Conservation (phyloP, 1,140 invertebrate species). For the Chlorops oryzae region DNA sequence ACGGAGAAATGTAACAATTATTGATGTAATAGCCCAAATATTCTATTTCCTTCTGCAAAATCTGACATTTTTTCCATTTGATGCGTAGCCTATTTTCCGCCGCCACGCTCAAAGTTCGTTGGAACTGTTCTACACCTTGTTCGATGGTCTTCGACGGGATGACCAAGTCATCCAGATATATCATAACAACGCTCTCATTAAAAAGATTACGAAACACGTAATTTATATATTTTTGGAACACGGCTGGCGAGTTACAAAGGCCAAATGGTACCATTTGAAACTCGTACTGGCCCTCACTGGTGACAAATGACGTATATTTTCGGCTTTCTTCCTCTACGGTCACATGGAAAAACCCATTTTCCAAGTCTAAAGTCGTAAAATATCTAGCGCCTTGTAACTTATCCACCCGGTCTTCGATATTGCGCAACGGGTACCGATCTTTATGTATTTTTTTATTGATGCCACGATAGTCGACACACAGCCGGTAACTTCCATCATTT, state of each 20-base stretch:
- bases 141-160: too few relatives aligned
- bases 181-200: constrained; percentile 7
- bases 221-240: constrained; percentile 26
- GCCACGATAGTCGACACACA: neutral
- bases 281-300: constrained; percentile 40
- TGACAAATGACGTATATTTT: constrained; percentile 48
- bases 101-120: too few relatives aligned
- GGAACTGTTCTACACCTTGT: too few relatives aligned
- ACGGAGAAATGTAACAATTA: constrained; percentile 20
- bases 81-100: too few relatives aligned
- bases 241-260: constrained; percentile 27
- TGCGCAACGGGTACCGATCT: constrained; percentile 18
- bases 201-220: constrained; percentile 15
- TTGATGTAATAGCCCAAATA: too few relatives aligned
- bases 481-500: too few relatives aligned
- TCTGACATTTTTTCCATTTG: too few relatives aligned
- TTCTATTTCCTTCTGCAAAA: too few relatives aligned
- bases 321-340: constrained; percentile 32
- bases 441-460: constrained; percentile 11
- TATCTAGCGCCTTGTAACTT: constrained; percentile 29
- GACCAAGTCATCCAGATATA: constrained; percentile 30
- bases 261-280: constrained; percentile 48
- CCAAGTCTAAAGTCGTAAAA: constrained; percentile 47
- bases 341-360: constrained; percentile 49
- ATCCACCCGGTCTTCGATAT: too few relatives aligned